These are phyloP conservation scores for Drosophila repletoides DNA, from an alignment of 1,140 invertebrate genomes.

Conservation along the genomic window DNA sequence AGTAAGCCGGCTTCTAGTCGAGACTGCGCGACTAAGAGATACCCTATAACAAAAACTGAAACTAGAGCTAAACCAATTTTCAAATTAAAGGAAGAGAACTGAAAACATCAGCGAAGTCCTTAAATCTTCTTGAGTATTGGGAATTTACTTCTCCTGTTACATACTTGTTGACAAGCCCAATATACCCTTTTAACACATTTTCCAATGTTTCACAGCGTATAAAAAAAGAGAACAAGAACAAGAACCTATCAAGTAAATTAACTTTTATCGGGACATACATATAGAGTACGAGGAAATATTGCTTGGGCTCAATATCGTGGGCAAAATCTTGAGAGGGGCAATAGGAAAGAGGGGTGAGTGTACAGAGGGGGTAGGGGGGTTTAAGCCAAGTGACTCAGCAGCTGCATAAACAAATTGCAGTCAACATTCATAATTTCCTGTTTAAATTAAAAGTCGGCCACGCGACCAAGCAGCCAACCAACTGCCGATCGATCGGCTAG, in stretches of 20 bases:
- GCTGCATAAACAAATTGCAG: constrained; percentile 80
- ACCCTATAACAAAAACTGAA: constrained; percentile 18
- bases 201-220: no score
- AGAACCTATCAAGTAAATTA: constrained; percentile 59
- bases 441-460: constrained; percentile 77
- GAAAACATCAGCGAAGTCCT: no score
- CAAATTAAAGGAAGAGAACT: no score
- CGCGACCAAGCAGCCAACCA: background rate
- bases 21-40: constrained; percentile 1
- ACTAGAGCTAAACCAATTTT: no score
- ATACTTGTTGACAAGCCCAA: no score
- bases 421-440: constrained; percentile 81
- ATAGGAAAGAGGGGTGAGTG: background rate
- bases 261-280: constrained; percentile 67
- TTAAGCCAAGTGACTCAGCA: constrained; percentile 67
- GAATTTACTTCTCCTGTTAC: no score
- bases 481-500: constrained; percentile 36
- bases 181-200: no score
- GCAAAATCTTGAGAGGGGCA: constrained; percentile 50
- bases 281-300: no score
- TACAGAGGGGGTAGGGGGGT: background rate
- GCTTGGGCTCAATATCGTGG: constrained; percentile 26
- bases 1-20: no score
- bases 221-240: no score
- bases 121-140: no score